Evolutionary conservation across 2,113 vertebrate species (phyloP), one percentile per base, ranked within the genome.

Genomic region (Entomyzon cyanotis): DNA sequence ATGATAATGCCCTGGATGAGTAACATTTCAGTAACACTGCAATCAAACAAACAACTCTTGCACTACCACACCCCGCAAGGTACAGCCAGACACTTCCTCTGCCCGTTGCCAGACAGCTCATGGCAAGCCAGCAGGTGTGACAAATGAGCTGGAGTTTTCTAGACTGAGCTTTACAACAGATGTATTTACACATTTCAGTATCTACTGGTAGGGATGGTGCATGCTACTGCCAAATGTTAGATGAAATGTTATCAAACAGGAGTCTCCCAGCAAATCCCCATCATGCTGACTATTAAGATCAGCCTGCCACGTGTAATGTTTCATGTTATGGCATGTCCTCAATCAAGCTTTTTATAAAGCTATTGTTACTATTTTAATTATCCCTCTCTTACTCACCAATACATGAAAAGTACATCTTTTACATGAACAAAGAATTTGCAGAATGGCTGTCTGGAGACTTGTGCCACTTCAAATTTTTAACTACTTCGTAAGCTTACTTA

Each of bases 131-230:
- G 94, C 96, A 95, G 96, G 93, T 50, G 41, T 95, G 96, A 97
- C 79, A 95, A 97, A 95, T 96, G 87, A 95, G 87, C 95, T 67
- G 62, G 7, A 69, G 62, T 94, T 90, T 91, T 84, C 84, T 63
- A 89, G 50, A 79, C 73, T 47, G 52, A 25, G 49, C 80, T 91
- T 92, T 79, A 76, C 75, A 97, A 95, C 97, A 97, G 97, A 97
- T 97, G 95, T 97, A 95, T 97, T 97, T 97, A 96, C 97, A 96
- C 94, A 97, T 68, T 91, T 82, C 89, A 65, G 60, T 55, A 89
- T 88, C 93, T 79, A 94, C 52, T 64, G 35, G 80, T 94, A 75
- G 73, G 94, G 87, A 84, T 76, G 93, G 95, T 94, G 78, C 58
- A 14, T 46, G 67, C 77, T 71, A 67, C 88, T 95, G 84, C 92